These are phyloP conservation scores for Malacoctenus gilli DNA, from an alignment of 2,797 vertebrate species.

Conservation along the genomic window DNA sequence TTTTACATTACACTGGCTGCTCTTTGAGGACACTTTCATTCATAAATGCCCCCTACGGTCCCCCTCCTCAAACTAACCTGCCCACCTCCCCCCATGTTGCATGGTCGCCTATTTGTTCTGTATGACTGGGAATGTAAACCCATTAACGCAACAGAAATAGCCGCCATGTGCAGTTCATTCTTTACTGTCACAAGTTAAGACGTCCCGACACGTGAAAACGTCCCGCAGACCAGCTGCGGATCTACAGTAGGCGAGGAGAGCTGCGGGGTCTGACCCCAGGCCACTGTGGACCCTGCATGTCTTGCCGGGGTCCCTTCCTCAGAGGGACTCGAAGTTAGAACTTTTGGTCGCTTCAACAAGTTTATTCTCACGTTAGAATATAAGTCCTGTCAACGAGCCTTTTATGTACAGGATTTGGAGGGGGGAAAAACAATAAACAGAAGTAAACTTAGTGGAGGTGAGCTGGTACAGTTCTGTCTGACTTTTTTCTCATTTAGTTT, in stretches of 20 bases:
- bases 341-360: too few relatives aligned
- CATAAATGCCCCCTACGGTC: conserved; percentile 8
- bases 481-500: too few relatives aligned
- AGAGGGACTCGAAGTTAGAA: too few relatives aligned
- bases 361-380: too few relatives aligned
- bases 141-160: conserved; percentile 71
- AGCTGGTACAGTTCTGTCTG: too few relatives aligned
- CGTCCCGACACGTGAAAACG: conserved; percentile 42
- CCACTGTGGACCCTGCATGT: too few relatives aligned
- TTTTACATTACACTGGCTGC: conserved; percentile 11
- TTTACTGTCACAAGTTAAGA: conserved; percentile 65
- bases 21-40: conserved; percentile 35
- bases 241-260: conserved; percentile 3
- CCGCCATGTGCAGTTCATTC: conserved; percentile 60
- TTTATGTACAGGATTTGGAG: too few relatives aligned
- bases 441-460: too few relatives aligned
- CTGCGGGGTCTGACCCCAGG: conserved; percentile 39
- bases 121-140: conserved; percentile 66
- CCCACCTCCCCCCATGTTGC: neutral
- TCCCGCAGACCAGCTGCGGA: conserved; percentile 38
- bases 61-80: neutral
- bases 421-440: too few relatives aligned
- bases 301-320: too few relatives aligned
- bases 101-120: conserved; percentile 57
- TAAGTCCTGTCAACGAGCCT: too few relatives aligned